Conservation (phyloP, 1,140 invertebrate species). For the Bombus huntii region DNA sequence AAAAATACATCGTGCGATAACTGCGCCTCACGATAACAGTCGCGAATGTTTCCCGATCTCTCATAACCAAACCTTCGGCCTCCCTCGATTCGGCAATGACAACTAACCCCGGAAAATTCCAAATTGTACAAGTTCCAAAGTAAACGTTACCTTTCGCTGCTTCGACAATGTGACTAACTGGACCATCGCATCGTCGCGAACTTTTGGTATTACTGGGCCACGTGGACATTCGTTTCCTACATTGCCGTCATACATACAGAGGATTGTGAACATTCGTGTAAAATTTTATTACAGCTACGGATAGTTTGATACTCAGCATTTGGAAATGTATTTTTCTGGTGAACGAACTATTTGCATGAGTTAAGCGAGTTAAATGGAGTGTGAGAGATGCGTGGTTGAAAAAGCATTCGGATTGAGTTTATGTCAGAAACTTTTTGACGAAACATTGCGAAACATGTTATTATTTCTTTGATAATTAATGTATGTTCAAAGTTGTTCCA, state of each 20-base stretch:
- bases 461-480: too few species aligned
- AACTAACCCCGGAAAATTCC: conserved; percentile 60
- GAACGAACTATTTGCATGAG: background rate
- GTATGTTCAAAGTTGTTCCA: too few species aligned
- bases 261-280: background rate
- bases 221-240: background rate
- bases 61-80: conserved; percentile 60
- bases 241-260: background rate
- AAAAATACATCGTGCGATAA: conserved; percentile 49
- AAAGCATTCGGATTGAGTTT: background rate
- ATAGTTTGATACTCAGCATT: background rate
- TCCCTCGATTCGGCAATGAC: conserved; percentile 27
- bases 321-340: background rate
- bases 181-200: background rate
- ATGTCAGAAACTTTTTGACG: background rate
- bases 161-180: conserved; percentile 11
- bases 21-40: conserved; percentile 35
- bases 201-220: too few species aligned
- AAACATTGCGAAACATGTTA: too few species aligned
- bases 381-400: background rate
- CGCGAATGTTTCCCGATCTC: conserved; percentile 43
- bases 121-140: conserved; percentile 49
- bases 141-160: background rate
- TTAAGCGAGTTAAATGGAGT: background rate
- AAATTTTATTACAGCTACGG: too few species aligned